phyloP scores from a whole-genome alignment of 2,888 invertebrate genomes.

The Melanostoma scalare region DNA sequence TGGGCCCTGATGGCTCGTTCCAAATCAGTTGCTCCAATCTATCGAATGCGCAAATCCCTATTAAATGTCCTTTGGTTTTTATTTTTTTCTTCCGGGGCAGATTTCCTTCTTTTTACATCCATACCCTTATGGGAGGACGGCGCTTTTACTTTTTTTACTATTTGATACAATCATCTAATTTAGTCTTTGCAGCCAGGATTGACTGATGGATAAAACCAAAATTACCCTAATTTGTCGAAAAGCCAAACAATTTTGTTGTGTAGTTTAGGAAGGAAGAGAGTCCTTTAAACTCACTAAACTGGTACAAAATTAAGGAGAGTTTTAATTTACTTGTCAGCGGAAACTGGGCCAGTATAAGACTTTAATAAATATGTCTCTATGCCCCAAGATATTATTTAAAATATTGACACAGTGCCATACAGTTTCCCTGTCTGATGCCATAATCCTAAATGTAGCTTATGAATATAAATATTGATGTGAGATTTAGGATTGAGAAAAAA shows the following conservation, averaged over 20 bases:
- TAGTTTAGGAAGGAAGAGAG: background rate
- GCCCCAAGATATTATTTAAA: conserved; percentile 43
- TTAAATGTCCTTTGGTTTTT: conserved; percentile 61
- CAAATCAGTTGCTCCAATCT: conserved; percentile 60
- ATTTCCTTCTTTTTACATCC: conserved; percentile 15
- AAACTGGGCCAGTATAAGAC: conserved; percentile 17
- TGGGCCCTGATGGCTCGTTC: background rate
- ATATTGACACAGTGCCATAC: conserved; percentile 51
- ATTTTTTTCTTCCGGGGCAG: conserved; percentile 16
- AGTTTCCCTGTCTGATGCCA: background rate
- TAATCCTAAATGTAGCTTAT: conserved; percentile 55
- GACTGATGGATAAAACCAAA: conserved; percentile 41
- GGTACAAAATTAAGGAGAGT: background rate
- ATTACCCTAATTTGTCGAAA: conserved; percentile 56
- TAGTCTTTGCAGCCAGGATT: conserved; percentile 24
- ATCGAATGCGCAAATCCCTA: conserved; percentile 57
- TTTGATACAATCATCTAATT: conserved; percentile 33
- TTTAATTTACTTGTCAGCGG: conserved; percentile 59
- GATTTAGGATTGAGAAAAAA: conserved; percentile 16
- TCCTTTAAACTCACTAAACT: conserved; percentile 41
- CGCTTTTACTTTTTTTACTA: conserved; percentile 25
- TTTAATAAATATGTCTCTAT: conserved; percentile 47
- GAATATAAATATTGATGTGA: conserved; percentile 67
- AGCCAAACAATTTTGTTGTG: background rate
- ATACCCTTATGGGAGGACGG: background rate